Conservation (phyloP, 2,113 vertebrate genomes). For the Mandrillus leucophaeus region DNA sequence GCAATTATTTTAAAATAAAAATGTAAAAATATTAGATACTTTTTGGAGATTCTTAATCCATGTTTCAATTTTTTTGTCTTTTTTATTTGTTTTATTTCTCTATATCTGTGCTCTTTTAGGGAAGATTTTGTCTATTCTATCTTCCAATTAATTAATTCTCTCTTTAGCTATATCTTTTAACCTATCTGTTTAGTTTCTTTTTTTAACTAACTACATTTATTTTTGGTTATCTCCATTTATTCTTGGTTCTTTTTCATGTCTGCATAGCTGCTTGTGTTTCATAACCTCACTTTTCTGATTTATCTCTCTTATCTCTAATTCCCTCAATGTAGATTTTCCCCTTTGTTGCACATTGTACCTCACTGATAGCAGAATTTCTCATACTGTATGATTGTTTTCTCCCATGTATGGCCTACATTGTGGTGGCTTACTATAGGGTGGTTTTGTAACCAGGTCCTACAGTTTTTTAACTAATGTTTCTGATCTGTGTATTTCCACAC, state of each 20-base stretch:
- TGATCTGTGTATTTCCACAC: not conserved
- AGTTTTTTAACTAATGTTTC: slow-evolving; percentile 1
- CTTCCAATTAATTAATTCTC: slow-evolving; percentile 22
- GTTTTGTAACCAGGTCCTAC: not conserved
- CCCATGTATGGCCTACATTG: not conserved
- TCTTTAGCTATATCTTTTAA: slow-evolving; percentile 48
- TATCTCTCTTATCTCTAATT: not conserved
- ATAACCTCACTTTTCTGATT: not conserved
- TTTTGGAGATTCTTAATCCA: not conserved
- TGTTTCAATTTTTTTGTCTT: slow-evolving; percentile 28
- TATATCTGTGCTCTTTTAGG: not conserved
- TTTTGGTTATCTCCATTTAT: not conserved
- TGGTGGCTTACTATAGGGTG: not conserved
- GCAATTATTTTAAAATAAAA: slow-evolving; percentile 3
- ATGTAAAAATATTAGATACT: not conserved
- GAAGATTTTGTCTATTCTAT: not conserved
- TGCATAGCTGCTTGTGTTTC: not conserved
- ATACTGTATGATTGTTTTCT: not conserved
- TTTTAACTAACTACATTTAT: not conserved
- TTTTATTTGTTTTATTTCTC: not conserved
- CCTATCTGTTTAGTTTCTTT: not conserved
- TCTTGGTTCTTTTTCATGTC: not conserved
- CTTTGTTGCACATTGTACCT: not conserved
- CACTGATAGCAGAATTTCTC: not conserved
- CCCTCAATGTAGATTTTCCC: not conserved